Base-by-base conservation (phyloP, 2,113 vertebrate species). In the Zosterops hypoxanthus region DNA sequence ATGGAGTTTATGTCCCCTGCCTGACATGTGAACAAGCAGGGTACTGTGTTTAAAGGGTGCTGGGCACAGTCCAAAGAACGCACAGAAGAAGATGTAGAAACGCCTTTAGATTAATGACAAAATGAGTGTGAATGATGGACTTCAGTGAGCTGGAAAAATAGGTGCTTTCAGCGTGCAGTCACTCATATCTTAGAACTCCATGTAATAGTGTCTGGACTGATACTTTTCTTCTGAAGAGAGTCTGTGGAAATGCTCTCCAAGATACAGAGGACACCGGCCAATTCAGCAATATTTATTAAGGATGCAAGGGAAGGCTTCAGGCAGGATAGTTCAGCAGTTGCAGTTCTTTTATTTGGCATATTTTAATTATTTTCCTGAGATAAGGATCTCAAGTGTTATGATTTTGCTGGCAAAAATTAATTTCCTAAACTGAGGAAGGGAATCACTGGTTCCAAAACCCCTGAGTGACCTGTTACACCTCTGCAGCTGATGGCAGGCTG, bases 381-480 rank as follows among this genome's bases (percentile, higher is more conserved):
- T 5, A 5, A 82, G 70, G 68, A 71, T 24, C 34, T 88, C 50
- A 75, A 73, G 63, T 34, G 50, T 36, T 61, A 26, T 55, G 23
- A n/a, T 33, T 90, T 71, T 82, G 36, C 79, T 23, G 72, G 28
- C 53, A 85, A 73, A 97, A 87, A 94, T 76, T 90, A 88, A 95
- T 96, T 95, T 96, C 82, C 83, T 65, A 84, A 46, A 60, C 88
- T 80, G 63, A 31, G 94, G 88, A 73, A 94, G 66, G 39, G 64
- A 86, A 82, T 56, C 23, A 36, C 28, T 57, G 85, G 79, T 69
- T 78, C 72, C 79, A 88, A 82, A 95, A 85, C 2, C 64, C 78
- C 39, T 10, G 5, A 86, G 81, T 72, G 91, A 93, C 94, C 96
- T 81, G 92, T 57, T 92, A 94, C 88, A 91, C 94, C 94, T 96